Base-by-base conservation (phyloP, 2,113 vertebrate species). In the Pica pica region DNA sequence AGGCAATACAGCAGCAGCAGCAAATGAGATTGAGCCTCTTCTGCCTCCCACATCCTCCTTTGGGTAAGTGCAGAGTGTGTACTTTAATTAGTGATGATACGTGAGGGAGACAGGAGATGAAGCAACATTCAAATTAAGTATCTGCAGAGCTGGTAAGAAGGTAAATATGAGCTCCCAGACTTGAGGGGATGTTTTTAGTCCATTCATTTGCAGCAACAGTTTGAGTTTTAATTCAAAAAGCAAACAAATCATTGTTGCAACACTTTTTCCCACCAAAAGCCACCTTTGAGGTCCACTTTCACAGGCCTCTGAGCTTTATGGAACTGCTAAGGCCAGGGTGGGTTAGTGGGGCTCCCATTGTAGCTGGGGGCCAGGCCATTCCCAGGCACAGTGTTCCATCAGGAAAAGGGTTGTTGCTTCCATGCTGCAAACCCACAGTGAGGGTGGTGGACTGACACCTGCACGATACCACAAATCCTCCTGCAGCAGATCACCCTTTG, bases 51-150 rank as follows among this genome's bases (percentile, higher is more conserved):
- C 82, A 86, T 55, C 82, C 83, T 93, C 17, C 3, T 79, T 9
- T 55, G 78, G 93, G 89, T 90, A 77, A 94, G 92, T 74, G 89
- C 78, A 82, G 76, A 74, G 44, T 44, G 67, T 90, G 73, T 89
- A 91, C 73, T 95, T 97, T 97, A 94, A 94, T 96, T 94, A 97
- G 93, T 6, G 23, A 78, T 88, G 89, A 93, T 95, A 92, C 76
- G 79, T 85, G 90, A 90, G 78, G 69, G 87, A 95, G 81, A 85
- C 78, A 74, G 84, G 82, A 96, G 69, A 91, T 76, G 65, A 93
- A 91, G 92, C 77, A 84, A 76, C 10, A 13, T 93, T 92, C 96
- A 92, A 87, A 93, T 95, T 82, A 94, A 95, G 57, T 91, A 94
- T 91, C 87, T 90, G 78, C 87, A 95, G 74, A 91, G 65, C 56